Base-by-base conservation (phyloP, 2,797 vertebrate species). In the Macropodus opercularis region DNA sequence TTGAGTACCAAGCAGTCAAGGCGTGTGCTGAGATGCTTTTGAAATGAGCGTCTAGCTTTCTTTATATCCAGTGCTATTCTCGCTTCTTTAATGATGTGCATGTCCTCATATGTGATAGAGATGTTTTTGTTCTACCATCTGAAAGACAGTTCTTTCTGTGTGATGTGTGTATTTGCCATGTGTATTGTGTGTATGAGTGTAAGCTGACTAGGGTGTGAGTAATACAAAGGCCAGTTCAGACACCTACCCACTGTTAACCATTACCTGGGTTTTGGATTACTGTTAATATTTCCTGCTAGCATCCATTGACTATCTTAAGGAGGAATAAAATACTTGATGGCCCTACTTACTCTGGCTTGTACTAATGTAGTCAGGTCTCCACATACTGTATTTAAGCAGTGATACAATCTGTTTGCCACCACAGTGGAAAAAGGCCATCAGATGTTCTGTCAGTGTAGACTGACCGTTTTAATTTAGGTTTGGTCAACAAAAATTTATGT, bases 291-390 rank as follows among this genome's bases (percentile, higher is more conserved):
- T 31, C 12, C 29, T 61, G 57, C 22, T 47, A 18, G 29, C 27
- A 54, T 41, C 13, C 13, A 47, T 10, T 48, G 10, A 21, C 35
- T 23, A n/a, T 48, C 31, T 8, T 26, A 19, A 41, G 24, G 12
- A 41, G 12, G 17, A 64, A 63, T 56, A 57, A 65, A 58, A 38
- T 6, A 36, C 42, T 35, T 42, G 14, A 41, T 49, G 18, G 27
- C 27, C 44, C 17, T 14, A 8, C 19, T 23, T 19, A 12, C 2
- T 15, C 22, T 18, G 11, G 50, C n/a, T 39, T 38, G 40, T 31
- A 29, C 31, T 19, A 1, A 11, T 31, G 29, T 4, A 31, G 29
- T 8, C 29, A 31, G 24, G 24, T 26, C 24, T 26, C 24, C 24
- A 26, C 4, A 3, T n/a, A n/a, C n/a, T n/a, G n/a, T 26, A 7